These are phyloP conservation scores for Caenorhabditis doughertyi DNA, from an alignment of 2,888 invertebrate species.

Conservation along the genomic window DNA sequence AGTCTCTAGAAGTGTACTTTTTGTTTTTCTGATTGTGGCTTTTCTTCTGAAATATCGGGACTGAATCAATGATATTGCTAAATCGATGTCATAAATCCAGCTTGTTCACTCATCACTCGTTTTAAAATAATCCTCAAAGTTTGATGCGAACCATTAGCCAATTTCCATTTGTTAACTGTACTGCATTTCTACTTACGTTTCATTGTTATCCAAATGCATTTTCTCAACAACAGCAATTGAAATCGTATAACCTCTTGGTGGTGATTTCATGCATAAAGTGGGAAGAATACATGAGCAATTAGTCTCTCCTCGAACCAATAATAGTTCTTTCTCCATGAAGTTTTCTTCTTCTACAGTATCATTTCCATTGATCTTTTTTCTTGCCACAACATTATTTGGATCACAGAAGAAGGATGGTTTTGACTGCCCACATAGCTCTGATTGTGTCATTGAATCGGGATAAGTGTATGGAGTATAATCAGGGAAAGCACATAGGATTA, in stretches of 20 bases:
- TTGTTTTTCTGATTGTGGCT: no score
- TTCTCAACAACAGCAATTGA: slow-evolving; percentile 59
- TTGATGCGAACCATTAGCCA: no score
- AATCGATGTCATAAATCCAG: no score
- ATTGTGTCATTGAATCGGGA: slow-evolving; percentile 60
- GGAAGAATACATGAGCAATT: slow-evolving; percentile 45
- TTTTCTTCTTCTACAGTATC: slow-evolving; percentile 14
- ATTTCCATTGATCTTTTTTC: slow-evolving; percentile 4
- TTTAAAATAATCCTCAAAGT: no score
- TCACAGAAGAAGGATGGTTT: slow-evolving; percentile 60
- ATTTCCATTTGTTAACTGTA: no score
- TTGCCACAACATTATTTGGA: slow-evolving; percentile 35
- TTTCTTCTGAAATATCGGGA: no score
- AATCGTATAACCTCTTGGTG: slow-evolving; percentile 36
- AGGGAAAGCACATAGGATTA: slow-evolving; percentile 26
- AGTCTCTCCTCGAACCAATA: slow-evolving; percentile 55
- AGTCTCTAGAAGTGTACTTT: no score
- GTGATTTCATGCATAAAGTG: slow-evolving; percentile 20
- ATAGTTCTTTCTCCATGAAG: slow-evolving; percentile 35
- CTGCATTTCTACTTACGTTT: slow-evolving; percentile 59
- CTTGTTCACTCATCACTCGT: no score
- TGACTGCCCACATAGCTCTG: slow-evolving; percentile 51
- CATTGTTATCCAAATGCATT: slow-evolving; percentile 53
- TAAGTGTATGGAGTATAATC: slow-evolving; percentile 60
- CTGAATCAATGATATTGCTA: no score